Evolutionary conservation across 1,140 invertebrate genomes (phyloP).

Genomic region (Brachionus sp.): DNA sequence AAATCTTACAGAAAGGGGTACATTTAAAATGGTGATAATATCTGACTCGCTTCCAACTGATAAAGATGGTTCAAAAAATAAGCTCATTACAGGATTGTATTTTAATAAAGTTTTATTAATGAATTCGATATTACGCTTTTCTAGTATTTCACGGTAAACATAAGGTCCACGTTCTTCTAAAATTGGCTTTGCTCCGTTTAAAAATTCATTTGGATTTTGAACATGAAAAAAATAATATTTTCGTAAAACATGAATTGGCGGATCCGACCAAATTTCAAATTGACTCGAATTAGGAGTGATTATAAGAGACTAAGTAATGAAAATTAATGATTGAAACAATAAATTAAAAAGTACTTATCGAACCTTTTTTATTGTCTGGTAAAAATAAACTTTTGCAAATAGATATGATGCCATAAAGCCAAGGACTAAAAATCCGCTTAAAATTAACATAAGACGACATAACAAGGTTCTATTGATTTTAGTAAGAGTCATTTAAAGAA

Average conservation of each 20-base stretch:
- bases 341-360: neutral
- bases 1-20: neutral
- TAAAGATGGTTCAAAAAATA: neutral
- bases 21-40: neutral
- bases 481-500: too few species aligned
- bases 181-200: neutral
- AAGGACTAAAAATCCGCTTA: too few species aligned
- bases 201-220: neutral
- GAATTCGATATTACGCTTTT: slow-evolving; percentile 6
- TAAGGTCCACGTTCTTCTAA: slow-evolving; percentile 17
- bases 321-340: neutral
- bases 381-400: neutral
- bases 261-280: neutral
- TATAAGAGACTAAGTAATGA: neutral
- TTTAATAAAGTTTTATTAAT: neutral
- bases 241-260: neutral
- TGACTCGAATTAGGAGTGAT: neutral
- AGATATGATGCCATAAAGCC: neutral
- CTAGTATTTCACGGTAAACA: neutral
- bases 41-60: neutral
- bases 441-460: too few species aligned
- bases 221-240: slow-evolving; percentile 18
- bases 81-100: neutral
- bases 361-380: neutral
- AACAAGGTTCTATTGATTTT: too few species aligned